Evolutionary conservation across 2,888 invertebrate species (phyloP).

Genomic region (Ctenicera cuprea): DNA sequence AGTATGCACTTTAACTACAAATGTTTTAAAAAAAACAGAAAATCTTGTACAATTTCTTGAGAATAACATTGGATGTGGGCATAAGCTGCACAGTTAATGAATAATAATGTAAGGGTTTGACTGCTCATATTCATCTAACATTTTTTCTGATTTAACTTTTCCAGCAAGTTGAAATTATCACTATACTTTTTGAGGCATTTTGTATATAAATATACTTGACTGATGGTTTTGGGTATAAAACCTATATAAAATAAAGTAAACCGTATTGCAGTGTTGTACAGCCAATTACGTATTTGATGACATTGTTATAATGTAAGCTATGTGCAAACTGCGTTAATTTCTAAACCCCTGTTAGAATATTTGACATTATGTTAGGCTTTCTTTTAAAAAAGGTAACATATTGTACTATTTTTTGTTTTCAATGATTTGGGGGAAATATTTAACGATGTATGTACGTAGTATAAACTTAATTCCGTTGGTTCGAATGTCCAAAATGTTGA

Average conservation of each 20-base stretch:
- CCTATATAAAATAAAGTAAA: neutral
- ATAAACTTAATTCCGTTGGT: conserved; percentile 65
- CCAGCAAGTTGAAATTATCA: too few species aligned
- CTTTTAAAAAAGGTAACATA: neutral
- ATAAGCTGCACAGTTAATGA: too few species aligned
- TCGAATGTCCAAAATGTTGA: conserved; percentile 68
- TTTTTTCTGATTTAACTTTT: too few species aligned
- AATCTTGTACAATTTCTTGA: too few species aligned
- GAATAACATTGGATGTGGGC: too few species aligned
- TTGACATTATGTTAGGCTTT: neutral
- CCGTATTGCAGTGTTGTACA: neutral
- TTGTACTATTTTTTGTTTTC: neutral
- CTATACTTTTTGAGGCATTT: neutral
- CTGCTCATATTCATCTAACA: too few species aligned
- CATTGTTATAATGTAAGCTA: conserved; percentile 9
- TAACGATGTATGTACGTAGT: conserved; percentile 39
- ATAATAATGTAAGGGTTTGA: too few species aligned
- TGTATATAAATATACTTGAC: conserved; percentile 20
- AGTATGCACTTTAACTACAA: too few species aligned
- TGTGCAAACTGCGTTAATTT: conserved; percentile 13
- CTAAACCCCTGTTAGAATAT: neutral
- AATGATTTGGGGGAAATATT: conserved; percentile 9
- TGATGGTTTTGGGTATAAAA: conserved; percentile 14
- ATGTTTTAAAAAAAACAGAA: too few species aligned
- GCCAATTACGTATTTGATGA: neutral